Conservation (phyloP, 1,140 invertebrate genomes). For the Nasonia vitripennis region DNA sequence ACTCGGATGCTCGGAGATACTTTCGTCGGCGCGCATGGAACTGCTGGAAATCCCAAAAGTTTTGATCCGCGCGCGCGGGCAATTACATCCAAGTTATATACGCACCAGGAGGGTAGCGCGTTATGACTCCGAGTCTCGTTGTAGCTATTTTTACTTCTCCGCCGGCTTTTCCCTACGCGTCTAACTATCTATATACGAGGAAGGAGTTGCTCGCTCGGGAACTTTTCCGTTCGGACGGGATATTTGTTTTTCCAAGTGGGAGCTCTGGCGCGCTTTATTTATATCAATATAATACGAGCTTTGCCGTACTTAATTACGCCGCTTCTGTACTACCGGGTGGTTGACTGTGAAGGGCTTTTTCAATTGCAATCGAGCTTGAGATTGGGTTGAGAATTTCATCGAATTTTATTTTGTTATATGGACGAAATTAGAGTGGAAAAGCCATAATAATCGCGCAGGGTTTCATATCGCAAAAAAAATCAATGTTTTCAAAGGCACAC, state of each 20-base stretch:
- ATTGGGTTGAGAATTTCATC: no score
- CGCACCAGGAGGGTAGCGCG: neutral
- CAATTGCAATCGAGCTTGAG: no score
- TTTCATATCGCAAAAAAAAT: no score
- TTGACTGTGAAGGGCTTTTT: no score
- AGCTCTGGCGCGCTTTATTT: neutral
- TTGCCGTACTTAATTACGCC: neutral
- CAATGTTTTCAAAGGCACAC: no score
- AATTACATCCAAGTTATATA: neutral
- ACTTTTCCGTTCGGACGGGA: slow-evolving; percentile 5
- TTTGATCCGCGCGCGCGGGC: neutral
- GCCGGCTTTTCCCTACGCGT: neutral
- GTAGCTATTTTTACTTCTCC: slow-evolving; percentile 27
- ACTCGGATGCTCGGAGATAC: slow-evolving; percentile 14
- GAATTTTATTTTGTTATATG: no score
- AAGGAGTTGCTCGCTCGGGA: neutral
- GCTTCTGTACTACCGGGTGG: no score
- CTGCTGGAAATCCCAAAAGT: slow-evolving; percentile 30
- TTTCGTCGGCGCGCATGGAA: neutral
- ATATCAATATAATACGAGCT: neutral
- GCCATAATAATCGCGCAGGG: no score
- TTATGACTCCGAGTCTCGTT: slow-evolving; percentile 25
- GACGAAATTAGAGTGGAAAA: no score
- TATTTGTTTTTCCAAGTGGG: slow-evolving; percentile 17
- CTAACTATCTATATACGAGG: neutral